Evolutionary conservation across 2,888 invertebrate genomes (phyloP), one percentile per base, ranked within the genome.

Genomic region (Torymus tubicola): DNA sequence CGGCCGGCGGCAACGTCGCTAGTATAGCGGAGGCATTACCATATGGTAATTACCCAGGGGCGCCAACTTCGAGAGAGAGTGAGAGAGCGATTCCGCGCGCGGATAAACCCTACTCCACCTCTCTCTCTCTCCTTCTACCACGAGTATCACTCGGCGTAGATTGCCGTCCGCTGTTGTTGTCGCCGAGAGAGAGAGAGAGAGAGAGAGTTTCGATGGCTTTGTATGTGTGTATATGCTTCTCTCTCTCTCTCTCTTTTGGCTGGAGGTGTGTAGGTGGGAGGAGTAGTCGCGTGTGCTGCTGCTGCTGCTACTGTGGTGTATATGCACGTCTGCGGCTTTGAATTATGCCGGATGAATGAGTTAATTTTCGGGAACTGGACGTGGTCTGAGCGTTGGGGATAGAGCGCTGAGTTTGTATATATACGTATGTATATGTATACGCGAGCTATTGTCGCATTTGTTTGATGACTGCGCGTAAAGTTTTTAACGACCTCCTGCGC

Each of bases 1-100:
- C 42, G 42, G 42, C 31, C 31, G 4, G 31, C 42, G 8, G 57
- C 65, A 24, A n/a, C 31, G 4, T 3, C 42, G 8, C 50, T 57
- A 24, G 31, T 3, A 5, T 3, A 5, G 18, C 50, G 64, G 21
- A 16, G 58, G 21, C 61, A 75, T 75, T 75, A 75, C 75, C 75
- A 75, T 75, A 75, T 75, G 75, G 75, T 75, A 68, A 75, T 74
- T 74, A 65, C 73, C 53, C 11, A 3, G 13, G 16, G 16, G 57
- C 55, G 14, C 42, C 10, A 61, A 75, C 68, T 60, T 68, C 64
- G 73, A 55, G 52, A 24, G 16, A 5, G 57, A n/a, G n/a, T 55
- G 73, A 55, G 52, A 21, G 18, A 18, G 21, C 67, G 68, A 70
- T 70, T 58, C 12, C 16, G 14, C 18, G 68, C 14, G 60, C 60